Conservation (phyloP, 2,888 invertebrate species). For the Tetropium fuscum region DNA sequence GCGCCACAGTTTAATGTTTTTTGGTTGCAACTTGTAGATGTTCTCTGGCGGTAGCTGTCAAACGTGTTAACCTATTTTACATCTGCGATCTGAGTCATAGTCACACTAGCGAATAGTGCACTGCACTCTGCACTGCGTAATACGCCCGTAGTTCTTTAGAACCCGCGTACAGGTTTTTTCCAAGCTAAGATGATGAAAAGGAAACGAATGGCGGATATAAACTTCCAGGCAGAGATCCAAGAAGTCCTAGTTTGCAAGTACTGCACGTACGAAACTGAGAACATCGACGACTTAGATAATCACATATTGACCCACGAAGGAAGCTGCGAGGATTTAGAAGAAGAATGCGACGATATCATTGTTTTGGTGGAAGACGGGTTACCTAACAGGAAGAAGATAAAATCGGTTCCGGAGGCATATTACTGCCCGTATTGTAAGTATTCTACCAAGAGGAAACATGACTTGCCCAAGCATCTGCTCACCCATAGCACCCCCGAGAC, state of each 20-base stretch:
- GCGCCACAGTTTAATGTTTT: no score
- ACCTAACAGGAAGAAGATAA: conserved; percentile 6
- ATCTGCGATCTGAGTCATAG: no score
- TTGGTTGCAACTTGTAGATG: no score
- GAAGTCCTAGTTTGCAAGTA: conserved; percentile 24
- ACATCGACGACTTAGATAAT: conserved; percentile 45
- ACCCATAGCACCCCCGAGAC: conserved; percentile 21
- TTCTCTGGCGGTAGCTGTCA: no score
- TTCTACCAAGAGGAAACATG: conserved; percentile 29
- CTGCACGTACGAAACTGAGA: conserved; percentile 40
- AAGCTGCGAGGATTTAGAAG: conserved; percentile 12
- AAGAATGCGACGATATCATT: conserved; percentile 19
- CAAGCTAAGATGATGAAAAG: conserved; percentile 6
- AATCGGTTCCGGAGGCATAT: conserved; percentile 21
- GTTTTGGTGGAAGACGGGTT: neutral
- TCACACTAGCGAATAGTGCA: no score
- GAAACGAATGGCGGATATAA: neutral
- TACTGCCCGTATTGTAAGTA: conserved; percentile 38
- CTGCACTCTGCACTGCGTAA: no score
- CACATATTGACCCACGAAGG: conserved; percentile 43
- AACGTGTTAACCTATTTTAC: no score
- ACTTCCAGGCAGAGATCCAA: conserved; percentile 1
- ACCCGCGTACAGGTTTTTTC: neutral
- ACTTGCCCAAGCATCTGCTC: conserved; percentile 18
- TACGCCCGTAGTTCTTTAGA: neutral